Conservation (phyloP, 2,113 vertebrate species). For the Platysteira castanea region DNA sequence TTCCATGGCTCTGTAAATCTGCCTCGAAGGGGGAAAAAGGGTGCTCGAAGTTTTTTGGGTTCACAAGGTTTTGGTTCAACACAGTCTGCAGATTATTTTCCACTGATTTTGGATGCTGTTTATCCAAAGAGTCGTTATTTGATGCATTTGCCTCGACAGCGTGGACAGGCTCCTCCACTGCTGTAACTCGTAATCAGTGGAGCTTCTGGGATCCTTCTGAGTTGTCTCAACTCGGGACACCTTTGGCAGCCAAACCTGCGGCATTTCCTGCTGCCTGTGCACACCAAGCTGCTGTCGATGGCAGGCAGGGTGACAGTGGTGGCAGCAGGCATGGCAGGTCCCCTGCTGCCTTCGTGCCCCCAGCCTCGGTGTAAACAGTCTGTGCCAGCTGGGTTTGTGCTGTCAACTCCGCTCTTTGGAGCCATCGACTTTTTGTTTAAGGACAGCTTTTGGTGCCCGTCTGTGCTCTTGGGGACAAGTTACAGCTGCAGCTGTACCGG, state of each 20-base stretch:
- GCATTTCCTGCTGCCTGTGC: rapidly evolving
- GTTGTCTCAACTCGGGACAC: background rate
- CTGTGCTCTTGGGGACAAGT: background rate
- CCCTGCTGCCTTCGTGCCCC: background rate
- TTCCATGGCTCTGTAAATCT: background rate
- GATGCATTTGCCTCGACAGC: background rate
- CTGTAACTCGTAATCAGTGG: background rate
- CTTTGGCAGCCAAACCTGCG: background rate
- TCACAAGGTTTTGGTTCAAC: background rate
- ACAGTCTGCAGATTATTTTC: background rate
- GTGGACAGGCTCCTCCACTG: background rate
- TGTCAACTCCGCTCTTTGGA: background rate
- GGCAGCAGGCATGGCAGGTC: background rate
- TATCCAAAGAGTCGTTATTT: background rate
- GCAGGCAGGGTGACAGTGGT: background rate
- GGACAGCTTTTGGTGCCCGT: background rate
- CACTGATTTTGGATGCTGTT: background rate
- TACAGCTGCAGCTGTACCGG: background rate
- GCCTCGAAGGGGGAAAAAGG: background rate
- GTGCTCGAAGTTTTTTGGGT: background rate
- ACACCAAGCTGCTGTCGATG: background rate
- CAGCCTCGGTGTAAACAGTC: background rate
- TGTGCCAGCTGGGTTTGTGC: background rate
- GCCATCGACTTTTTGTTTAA: background rate
- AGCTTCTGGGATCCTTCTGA: background rate